Base-by-base conservation (phyloP, 2,888 invertebrate genomes). In the Diploptera punctata region DNA sequence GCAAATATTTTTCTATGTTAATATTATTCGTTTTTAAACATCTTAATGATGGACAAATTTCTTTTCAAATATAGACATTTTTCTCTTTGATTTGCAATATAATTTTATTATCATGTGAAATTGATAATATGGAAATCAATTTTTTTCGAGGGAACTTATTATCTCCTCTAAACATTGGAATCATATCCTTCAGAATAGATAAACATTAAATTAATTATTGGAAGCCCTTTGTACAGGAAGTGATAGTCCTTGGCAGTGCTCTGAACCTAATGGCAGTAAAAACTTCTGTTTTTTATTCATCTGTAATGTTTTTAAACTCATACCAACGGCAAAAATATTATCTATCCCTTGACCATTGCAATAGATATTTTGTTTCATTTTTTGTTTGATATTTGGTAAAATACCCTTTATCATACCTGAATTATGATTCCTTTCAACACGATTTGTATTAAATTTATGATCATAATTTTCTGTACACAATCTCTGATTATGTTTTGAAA, bases 301-400 rank as follows among this genome's bases (percentile, higher is more conserved):
- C 43, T 68, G 71, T 31, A 69, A 44, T 18, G 31, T 47, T 52
- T 68, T 74, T 19, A 74, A 68, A 49, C 67, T 71, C 69, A 74
- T 71, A 4, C 74, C 71, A 21, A 74, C 47, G 16, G 74, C 71
- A 54, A 68, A 74, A 18, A 74, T 71, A 29, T 71, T 68, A 33
- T 71, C 68, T 9, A 71, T 24, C 19, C 62, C 33, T 16, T 18
- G 54, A 19, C n/a, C 49, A 62, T 18, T 33, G 31, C 47, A 47
- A 5, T 43, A 13, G 43, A 31, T 33, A 21, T 33, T 19, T 26
- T 24, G 31, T 7, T 68, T 61, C 29, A 2, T 54, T 65, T 52
- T 74, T 10, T 68, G 71, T 54, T 65, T 71, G 13, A 74, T 74
- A 18, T 60, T 61, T 43, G 74, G 74, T 19, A 74, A 33, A 18